Conservation (phyloP, 2,113 vertebrate species). For the Heloderma charlesbogerti region DNA sequence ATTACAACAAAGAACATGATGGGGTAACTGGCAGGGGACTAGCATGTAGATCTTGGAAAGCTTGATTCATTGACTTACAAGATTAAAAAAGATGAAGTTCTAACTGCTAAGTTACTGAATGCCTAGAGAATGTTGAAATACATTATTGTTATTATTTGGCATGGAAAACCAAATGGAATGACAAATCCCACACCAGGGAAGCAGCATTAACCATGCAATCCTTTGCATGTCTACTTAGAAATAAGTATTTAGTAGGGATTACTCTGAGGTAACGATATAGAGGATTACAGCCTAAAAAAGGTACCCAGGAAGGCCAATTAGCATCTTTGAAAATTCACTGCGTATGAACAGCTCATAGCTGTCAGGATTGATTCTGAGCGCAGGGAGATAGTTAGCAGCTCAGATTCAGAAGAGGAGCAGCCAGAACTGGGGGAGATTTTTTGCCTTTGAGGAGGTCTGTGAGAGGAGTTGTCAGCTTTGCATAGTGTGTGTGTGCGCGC, state of each 20-base stretch:
- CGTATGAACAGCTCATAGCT: slow-evolving; percentile 48
- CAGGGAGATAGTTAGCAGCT: no score
- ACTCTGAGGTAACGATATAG: background rate
- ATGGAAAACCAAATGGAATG: slow-evolving; percentile 9
- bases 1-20: background rate
- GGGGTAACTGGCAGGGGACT: slow-evolving; percentile 14
- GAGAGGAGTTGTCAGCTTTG: no score
- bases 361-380: no score
- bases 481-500: no score
- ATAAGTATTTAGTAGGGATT: background rate
- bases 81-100: background rate
- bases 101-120: background rate
- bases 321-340: slow-evolving; percentile 23
- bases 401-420: no score
- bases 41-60: background rate
- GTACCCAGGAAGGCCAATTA: slow-evolving; percentile 28
- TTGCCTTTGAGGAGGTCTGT: no score
- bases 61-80: background rate
- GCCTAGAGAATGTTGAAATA: background rate
- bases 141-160: background rate
- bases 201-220: background rate
- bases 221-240: background rate
- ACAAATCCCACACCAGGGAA: slow-evolving; percentile 28
- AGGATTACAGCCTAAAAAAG: background rate
- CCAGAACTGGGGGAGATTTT: no score